Evolutionary conservation across 2,888 invertebrate species (phyloP).

Genomic region (Suillia variegata): DNA sequence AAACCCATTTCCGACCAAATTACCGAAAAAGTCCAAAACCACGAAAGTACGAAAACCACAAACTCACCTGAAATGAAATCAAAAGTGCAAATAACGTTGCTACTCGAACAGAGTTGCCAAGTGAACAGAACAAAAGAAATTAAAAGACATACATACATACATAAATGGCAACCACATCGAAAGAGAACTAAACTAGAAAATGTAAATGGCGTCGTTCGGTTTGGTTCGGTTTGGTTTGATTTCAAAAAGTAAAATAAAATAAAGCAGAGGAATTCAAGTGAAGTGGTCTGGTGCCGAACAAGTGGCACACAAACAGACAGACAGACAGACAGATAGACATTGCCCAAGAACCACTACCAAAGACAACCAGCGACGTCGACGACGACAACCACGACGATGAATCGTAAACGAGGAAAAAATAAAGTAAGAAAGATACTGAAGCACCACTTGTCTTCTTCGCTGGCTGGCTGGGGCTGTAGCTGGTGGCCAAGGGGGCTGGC

Average conservation of each 20-base stretch:
- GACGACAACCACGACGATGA: not conserved
- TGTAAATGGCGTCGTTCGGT: not conserved
- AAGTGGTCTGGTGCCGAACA: slow-evolving; percentile 1
- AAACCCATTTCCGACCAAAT: not conserved
- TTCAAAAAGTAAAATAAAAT: not conserved
- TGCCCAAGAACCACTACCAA: not conserved
- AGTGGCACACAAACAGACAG: not conserved
- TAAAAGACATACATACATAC: not conserved
- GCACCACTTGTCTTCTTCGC: slow-evolving; percentile 1
- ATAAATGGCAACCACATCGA: too few relatives aligned
- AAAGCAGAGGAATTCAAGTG: not conserved
- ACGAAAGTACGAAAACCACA: not conserved
- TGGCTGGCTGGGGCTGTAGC: not conserved
- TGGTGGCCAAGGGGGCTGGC: too few relatives aligned
- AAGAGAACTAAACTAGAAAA: not conserved
- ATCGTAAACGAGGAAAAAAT: not conserved
- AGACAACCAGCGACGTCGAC: not conserved
- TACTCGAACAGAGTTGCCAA: not conserved
- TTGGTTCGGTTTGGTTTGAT: too few relatives aligned
- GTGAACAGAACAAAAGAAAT: slow-evolving; percentile 38
- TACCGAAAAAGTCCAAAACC: not conserved
- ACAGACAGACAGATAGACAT: too few relatives aligned
- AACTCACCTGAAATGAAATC: slow-evolving; percentile 40
- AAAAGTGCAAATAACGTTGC: slow-evolving; percentile 46
- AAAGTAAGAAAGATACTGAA: not conserved